These are phyloP conservation scores for Chromoteleia sp. DNA, from an alignment of 2,888 invertebrate species.

Conservation along the genomic window DNA sequence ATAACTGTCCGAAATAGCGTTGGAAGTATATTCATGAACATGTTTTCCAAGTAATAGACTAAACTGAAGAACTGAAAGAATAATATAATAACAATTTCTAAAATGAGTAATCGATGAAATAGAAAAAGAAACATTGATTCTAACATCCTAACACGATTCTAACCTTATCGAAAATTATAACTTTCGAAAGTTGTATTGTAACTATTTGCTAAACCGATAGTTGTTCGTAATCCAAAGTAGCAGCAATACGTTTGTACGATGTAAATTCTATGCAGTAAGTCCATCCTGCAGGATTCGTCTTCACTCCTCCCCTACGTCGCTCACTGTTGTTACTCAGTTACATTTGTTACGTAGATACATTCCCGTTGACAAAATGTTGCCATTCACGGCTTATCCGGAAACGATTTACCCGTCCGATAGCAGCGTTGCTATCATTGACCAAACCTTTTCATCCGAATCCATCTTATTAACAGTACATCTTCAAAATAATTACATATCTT, in stretches of 20 bases:
- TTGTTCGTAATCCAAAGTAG: conserved; percentile 11
- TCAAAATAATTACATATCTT: conserved; percentile 63
- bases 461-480: conserved; percentile 50
- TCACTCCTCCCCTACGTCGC: conserved; percentile 2
- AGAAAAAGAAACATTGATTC: too few relatives aligned
- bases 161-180: background rate
- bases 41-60: conserved; percentile 28
- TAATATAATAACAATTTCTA: background rate
- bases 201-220: too few relatives aligned
- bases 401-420: conserved; percentile 46
- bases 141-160: too few relatives aligned
- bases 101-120: too few relatives aligned
- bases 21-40: conserved; percentile 37
- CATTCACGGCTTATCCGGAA: conserved; percentile 77
- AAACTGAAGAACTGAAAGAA: conserved; percentile 18
- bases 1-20: conserved; percentile 56
- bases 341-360: conserved; percentile 44
- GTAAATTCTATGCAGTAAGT: conserved; percentile 40
- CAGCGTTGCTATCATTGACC: conserved; percentile 38
- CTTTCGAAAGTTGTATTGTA: too few relatives aligned
- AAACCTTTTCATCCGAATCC: conserved; percentile 43
- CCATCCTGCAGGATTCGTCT: conserved; percentile 2
- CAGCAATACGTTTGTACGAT: conserved; percentile 62
- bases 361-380: conserved; percentile 76
- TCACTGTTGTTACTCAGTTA: conserved; percentile 12